Conservation (phyloP, 2,797 vertebrate species). For the Trachops cirrhosus region DNA sequence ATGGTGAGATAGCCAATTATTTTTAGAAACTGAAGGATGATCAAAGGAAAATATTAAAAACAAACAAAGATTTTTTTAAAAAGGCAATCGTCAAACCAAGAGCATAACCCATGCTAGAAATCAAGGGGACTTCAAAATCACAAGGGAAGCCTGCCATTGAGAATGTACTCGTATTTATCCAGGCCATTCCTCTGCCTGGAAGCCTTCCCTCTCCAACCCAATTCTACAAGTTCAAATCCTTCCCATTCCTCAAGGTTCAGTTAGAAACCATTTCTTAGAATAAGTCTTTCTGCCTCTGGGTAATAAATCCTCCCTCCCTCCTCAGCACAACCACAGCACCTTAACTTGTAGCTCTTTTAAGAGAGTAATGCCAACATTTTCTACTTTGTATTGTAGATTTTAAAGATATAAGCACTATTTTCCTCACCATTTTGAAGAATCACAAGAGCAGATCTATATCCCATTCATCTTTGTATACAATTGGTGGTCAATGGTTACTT, state of each 20-base stretch:
- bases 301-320: not conserved
- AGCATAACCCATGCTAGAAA: not conserved
- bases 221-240: not conserved
- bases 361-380: not conserved
- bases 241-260: not conserved
- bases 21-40: not conserved
- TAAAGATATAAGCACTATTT: not conserved
- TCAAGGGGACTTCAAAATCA: not conserved
- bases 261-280: not conserved
- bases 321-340: not conserved
- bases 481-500: not conserved
- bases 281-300: not conserved
- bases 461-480: not conserved
- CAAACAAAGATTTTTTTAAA: not conserved
- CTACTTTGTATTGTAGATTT: not conserved
- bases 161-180: not conserved
- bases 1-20: not conserved
- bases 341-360: not conserved
- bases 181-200: not conserved
- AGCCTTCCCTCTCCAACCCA: not conserved
- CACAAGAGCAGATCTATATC: not conserved
- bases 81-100: not conserved
- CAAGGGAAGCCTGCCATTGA: not conserved
- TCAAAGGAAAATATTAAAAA: not conserved
- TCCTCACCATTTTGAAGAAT: not conserved